Base-by-base conservation (phyloP, 2,888 invertebrate genomes). In the Actias luna region DNA sequence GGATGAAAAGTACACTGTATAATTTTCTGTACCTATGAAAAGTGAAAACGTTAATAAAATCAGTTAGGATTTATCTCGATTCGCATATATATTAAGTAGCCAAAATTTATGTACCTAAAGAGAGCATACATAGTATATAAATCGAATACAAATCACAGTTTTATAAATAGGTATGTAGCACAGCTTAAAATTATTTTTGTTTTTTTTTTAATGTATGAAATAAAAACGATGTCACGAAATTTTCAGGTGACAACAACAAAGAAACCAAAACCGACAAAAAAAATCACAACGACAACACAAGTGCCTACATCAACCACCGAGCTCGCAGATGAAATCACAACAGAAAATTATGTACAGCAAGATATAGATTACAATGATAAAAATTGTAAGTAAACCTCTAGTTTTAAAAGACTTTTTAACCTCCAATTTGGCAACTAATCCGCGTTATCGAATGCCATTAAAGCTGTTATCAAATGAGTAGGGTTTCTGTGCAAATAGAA, bases 171-270 rank as follows among this genome's bases (percentile, higher is more conserved):
- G 46, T 50, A 50, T 50, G 46, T 50, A 50, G 46, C 46, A 50
- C 25, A 22, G 12, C 4, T 50, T 50, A 25, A 50, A 50, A 50
- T 50, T 22, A 50, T 50, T 12, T 22, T 25, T 50, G 1, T 10
- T 25, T 25, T 25, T 12, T 50, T 50, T 25, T 77, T 83, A 76
- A 75, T 77, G 31, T 25, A 35, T 64, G 61, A 69, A 42, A 61
- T 50, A 50, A 50, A 46, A 50, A 50, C 7, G 12, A 2, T 10
- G 0, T 12, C 3, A 25, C 10, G 8, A 22, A 22, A 50, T 25
- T 50, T 50, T 12, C 85, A 92, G 92, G 84, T 84, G 22, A 85
- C 89, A 22, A 88, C 89, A 7, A 88, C 90, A 8, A 91, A 87
- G 68, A 88, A 85, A 66, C 42, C 83, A 0, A 88, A 83, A 58